Conservation (phyloP, 2,797 vertebrate genomes). For the Lepus townsendii region DNA sequence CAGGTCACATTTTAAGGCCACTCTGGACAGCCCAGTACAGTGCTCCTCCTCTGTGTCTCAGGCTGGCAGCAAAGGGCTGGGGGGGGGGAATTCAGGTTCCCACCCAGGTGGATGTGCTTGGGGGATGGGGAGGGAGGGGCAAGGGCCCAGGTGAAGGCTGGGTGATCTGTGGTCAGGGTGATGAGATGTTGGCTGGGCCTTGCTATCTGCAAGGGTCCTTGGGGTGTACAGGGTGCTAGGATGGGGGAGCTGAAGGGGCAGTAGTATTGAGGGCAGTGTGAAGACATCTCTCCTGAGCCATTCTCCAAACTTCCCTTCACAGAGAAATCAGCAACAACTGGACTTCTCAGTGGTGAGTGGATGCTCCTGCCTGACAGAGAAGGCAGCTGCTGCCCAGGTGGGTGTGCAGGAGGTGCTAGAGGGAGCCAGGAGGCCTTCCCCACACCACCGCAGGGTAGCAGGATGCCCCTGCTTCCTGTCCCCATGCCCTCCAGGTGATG, state of each 20-base stretch:
- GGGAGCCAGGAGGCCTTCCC: not conserved
- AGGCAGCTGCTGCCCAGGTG: not conserved
- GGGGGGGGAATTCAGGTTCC: not conserved
- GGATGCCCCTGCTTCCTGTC: no score
- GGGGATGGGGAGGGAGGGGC: not conserved
- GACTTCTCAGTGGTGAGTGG: conserved; percentile 83
- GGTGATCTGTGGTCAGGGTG: not conserved
- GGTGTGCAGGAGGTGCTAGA: not conserved
- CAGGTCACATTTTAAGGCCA: no score
- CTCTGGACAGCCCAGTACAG: not conserved
- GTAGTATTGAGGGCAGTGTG: no score
- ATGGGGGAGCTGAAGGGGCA: no score
- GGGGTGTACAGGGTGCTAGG: no score
- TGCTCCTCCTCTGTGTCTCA: not conserved
- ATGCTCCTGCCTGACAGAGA: not conserved
- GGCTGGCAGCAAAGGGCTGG: not conserved
- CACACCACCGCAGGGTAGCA: not conserved
- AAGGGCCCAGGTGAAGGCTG: no score
- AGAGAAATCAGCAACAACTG: conserved; percentile 80
- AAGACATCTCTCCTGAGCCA: not conserved
- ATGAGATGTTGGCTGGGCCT: not conserved
- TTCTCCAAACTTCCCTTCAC: conserved; percentile 63
- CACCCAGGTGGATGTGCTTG: no score
- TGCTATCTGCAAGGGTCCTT: no score
- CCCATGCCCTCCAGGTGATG: not conserved